Base-by-base conservation (phyloP, 2,888 invertebrate species). In the Esperia sulphurella region DNA sequence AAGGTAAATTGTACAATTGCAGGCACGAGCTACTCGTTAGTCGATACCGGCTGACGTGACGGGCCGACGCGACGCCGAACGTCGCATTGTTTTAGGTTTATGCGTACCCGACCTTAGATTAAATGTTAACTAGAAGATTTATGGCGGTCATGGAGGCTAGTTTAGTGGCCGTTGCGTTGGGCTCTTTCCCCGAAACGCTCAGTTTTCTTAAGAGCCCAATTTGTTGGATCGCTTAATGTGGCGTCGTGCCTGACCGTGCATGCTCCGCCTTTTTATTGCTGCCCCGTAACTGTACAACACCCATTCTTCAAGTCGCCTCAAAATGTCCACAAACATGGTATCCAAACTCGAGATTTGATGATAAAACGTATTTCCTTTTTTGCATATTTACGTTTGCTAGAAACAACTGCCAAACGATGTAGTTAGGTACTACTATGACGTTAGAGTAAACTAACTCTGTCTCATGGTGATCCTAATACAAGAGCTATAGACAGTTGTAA, bases 201-300 rank as follows among this genome's bases (percentile, higher is more conserved):
- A 79, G 78, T 76, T 83, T 81, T 85, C 83, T 79, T 83, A 79
- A 79, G 79, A 80, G 81, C 72, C 83, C 83, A 85, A 86, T 85
- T 88, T 86, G 86, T 85, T 78, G 68, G 72, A 72, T 73, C 72
- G 66, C 74, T 80, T 83, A 79, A 80, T 81, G 84, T 72, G 69
- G 68, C 78, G 83, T 83, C 85, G 83, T 85, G 84, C 75, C 60
- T 71, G 66, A 61, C 68, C 79, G 79, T 79, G 79, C 79, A 79
- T 80, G 85, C 81, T 74, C 85, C 84, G 85, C 85, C 85, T 86
- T 85, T 87, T 87, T 88, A 85, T 87, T 80, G 68, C 85, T 85
- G 85, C 83, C 84, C 81, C 84, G 77, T 84, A 83, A 84, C 84
- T 82, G 84, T 85, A 86, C 82, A 79, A 85, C 86, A 85, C 86